Conservation (phyloP, 2,113 vertebrate species). For the Corydoras sp. region DNA sequence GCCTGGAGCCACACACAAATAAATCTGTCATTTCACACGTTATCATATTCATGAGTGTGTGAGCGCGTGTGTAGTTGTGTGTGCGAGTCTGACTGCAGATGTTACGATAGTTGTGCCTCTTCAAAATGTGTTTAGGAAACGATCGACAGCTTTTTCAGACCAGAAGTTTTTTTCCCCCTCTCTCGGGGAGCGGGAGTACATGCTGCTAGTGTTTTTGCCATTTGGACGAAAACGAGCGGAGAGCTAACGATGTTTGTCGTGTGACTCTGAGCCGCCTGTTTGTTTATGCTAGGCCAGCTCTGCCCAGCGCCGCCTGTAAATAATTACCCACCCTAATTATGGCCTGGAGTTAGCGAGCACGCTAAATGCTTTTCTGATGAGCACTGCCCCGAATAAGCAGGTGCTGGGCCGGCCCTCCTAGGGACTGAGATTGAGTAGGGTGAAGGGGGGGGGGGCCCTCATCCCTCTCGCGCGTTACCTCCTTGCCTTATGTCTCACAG, state of each 20-base stretch:
- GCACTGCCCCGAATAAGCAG: slow-evolving; percentile 91
- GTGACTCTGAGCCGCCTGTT: slow-evolving; percentile 90
- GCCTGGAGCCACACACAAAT: slow-evolving; percentile 79
- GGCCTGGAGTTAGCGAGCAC: slow-evolving; percentile 96
- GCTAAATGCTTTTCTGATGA: slow-evolving; percentile 99
- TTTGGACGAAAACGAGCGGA: slow-evolving; percentile 51
- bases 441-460: slow-evolving; percentile 42
- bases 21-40: slow-evolving; percentile 76
- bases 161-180: slow-evolving; percentile 37
- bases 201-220: slow-evolving; percentile 47
- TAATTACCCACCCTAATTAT: slow-evolving; percentile 99
- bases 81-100: slow-evolving; percentile 55
- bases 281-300: slow-evolving; percentile 99
- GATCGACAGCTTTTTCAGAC: slow-evolving; percentile 42
- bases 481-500: slow-evolving; percentile 50
- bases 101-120: slow-evolving; percentile 71
- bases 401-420: slow-evolving; percentile 98
- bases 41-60: slow-evolving; percentile 41
- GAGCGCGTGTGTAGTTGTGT: slow-evolving; percentile 29
- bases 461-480: slow-evolving; percentile 70
- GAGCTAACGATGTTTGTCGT: slow-evolving; percentile 90
- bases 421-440: slow-evolving; percentile 97
- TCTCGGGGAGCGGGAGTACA: slow-evolving; percentile 42
- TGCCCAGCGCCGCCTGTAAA: slow-evolving; percentile 94
- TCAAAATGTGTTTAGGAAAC: slow-evolving; percentile 55